Evolutionary conservation across 2,797 vertebrate genomes (phyloP).

Genomic region (Gastrophryne carolinensis): DNA sequence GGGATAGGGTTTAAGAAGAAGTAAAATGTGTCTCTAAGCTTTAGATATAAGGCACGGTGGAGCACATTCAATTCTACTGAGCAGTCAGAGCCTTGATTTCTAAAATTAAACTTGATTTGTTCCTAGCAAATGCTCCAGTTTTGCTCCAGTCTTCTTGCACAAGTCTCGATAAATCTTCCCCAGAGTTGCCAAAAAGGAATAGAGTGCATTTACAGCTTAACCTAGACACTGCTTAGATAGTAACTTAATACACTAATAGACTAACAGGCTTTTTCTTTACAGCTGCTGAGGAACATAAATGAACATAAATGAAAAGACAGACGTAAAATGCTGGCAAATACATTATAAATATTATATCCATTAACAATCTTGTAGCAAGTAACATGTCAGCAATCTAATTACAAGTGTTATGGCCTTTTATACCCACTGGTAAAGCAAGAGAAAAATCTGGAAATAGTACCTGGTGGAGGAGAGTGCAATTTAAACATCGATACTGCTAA

Average conservation of each 20-base stretch:
- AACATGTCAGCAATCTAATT: neutral
- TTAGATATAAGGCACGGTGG: too few relatives aligned
- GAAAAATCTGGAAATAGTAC: conserved; percentile 31
- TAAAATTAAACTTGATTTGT: too few relatives aligned
- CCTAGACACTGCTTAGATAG: neutral
- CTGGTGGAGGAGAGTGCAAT: conserved; percentile 8
- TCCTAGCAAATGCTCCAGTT: too few relatives aligned
- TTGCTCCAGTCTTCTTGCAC: too few relatives aligned
- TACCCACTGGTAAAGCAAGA: neutral
- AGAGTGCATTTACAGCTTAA: neutral
- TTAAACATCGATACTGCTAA: conserved; percentile 41
- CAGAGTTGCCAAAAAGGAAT: too few relatives aligned
- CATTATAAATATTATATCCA: neutral
- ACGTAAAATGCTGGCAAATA: neutral
- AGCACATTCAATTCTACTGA: too few relatives aligned
- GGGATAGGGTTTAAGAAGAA: too few relatives aligned
- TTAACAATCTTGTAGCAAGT: neutral
- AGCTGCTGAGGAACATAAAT: neutral
- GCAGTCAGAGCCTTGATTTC: too few relatives aligned
- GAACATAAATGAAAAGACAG: neutral
- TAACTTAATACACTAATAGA: neutral
- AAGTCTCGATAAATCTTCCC: too few relatives aligned
- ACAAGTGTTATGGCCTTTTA: neutral
- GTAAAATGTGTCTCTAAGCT: too few relatives aligned
- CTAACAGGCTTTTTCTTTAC: neutral